Percentiles rank a stretch among this genome's conserved stretches.
phyloP scores from a whole-genome alignment of 2,888 invertebrate genomes.

The Conomelus anceps region DNA sequence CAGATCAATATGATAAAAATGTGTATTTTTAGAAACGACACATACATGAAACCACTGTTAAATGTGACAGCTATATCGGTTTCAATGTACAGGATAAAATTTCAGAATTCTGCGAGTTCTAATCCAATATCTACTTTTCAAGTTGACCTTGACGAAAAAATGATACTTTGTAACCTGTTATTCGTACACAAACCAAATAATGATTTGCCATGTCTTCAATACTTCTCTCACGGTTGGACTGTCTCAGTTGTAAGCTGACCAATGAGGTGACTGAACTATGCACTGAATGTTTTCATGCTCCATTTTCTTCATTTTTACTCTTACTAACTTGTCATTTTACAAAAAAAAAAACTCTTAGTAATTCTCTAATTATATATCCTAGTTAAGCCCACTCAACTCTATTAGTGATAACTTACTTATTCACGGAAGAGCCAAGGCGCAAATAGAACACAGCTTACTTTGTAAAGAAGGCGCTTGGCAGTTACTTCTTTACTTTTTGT shows the following conservation, averaged over 20 bases:
- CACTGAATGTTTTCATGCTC: no score
- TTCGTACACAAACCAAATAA: background rate
- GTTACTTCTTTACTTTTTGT: no score
- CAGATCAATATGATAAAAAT: background rate
- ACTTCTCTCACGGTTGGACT: background rate
- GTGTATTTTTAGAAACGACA: background rate
- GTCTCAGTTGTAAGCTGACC: background rate
- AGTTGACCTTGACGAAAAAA: background rate
- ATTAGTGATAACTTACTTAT: no score
- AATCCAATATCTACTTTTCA: background rate
- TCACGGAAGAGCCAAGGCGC: no score
- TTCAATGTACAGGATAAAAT: background rate
- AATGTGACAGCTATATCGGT: background rate
- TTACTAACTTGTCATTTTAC: no score
- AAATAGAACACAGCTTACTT: no score
- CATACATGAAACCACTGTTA: background rate
- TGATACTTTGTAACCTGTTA: background rate
- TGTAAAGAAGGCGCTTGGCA: no score
- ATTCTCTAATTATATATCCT: no score
- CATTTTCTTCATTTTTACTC: no score
- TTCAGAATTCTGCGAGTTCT: background rate
- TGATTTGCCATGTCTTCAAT: background rate
- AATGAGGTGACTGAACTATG: background rate
- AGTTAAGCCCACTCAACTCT: no score
- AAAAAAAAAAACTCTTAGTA: no score